Base-by-base conservation (phyloP, 2,113 vertebrate species). In the Arvicanthis niloticus region DNA sequence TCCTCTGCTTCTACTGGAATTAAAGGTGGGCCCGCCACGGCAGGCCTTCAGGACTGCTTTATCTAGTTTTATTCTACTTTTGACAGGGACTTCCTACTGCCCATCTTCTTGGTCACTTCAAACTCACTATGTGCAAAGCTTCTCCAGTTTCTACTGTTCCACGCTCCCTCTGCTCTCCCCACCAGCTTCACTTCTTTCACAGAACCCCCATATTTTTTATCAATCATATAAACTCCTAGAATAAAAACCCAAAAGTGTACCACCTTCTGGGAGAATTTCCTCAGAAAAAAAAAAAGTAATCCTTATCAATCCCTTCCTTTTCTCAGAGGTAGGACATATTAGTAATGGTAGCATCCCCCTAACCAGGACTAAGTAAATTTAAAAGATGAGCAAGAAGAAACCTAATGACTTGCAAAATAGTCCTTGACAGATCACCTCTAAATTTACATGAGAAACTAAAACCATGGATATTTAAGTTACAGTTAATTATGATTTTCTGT, bases 401-500 rank as follows among this genome's bases (percentile, higher is more conserved):
- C 17, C 40, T 10, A 0, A 9, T 40, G 62, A 92, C 51, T 67
- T 31, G 51, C 73, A 45, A 58, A 93, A 91, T 4, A 73, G 53
- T 16, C 67, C 84, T 75, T 19, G 31, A 87, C 7, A 68, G 26
- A 68, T 48, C 76, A 91, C 70, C 37, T 78, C 80, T 16, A 62
- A n/a, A 62, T 53, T 91, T 19, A 93, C n/a, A 13, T 65, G 85
- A 95, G 62, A 91, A 88, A 93, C 93, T 81, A 95, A 29, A 94
- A 78, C 13, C 58, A 70, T 3, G 21, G 22, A 45, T 37, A 29
- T 68, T 80, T 90, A 88, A n/a, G 22, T 88, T 91, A 76, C 26
- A 12, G 8, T 42, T 76, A 48, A 84, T 91, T 92, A 65, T 40
- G 34, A 21, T 80, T 80, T 90, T 92, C n/a, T 56, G 26, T 58